phyloP scores from a whole-genome alignment of 2,797 vertebrate species.

The Coluber constrictor region DNA sequence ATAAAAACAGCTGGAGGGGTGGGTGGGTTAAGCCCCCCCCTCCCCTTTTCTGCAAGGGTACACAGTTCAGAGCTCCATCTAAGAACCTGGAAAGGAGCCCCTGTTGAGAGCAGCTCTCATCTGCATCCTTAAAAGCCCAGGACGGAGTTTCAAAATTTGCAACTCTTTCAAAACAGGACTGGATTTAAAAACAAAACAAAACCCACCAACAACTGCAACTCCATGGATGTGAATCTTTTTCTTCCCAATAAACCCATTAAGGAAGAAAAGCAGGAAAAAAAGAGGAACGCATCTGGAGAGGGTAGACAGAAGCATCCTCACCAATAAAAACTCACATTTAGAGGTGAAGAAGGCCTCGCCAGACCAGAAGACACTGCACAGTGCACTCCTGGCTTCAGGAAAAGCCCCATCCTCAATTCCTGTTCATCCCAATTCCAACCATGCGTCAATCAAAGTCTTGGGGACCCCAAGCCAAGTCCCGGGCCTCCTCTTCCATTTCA shows the following conservation, averaged over 20 bases:
- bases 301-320: neutral
- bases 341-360: neutral
- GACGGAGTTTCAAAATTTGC: neutral
- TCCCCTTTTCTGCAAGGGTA: neutral
- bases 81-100: neutral
- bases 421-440: neutral
- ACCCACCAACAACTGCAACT: neutral
- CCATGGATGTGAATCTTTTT: neutral
- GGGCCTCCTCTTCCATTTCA: too few relatives aligned
- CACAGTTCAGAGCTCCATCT: neutral
- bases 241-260: neutral
- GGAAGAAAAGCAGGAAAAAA: neutral
- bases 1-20: neutral
- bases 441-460: neutral
- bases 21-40: neutral
- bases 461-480: neutral
- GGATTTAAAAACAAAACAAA: neutral
- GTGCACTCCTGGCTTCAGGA: too few relatives aligned
- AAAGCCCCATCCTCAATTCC: neutral
- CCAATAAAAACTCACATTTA: neutral
- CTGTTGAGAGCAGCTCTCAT: neutral
- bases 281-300: neutral
- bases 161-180: neutral
- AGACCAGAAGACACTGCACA: neutral
- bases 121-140: neutral